Conservation (phyloP, 2,113 vertebrate species). For the Colius striatus region DNA sequence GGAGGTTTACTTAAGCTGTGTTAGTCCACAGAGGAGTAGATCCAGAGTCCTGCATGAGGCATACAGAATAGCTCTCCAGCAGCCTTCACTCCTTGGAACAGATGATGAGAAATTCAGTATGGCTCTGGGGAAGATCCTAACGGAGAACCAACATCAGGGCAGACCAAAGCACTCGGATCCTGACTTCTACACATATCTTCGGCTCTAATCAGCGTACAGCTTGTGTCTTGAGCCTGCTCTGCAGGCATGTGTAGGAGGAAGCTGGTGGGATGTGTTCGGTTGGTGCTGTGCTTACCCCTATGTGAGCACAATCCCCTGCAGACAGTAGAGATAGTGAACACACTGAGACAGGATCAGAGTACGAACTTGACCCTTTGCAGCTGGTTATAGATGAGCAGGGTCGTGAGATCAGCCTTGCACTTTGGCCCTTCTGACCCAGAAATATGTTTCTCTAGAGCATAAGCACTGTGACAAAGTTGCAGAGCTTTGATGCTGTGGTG, state of each 20-base stretch:
- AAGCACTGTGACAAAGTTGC: background rate
- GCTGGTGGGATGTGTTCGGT: background rate
- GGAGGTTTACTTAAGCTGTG: background rate
- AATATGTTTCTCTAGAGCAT: background rate
- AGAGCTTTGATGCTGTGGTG: background rate
- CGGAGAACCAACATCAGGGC: background rate
- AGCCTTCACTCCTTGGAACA: background rate
- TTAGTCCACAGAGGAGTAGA: background rate
- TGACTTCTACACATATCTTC: background rate
- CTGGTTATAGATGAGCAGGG: rapidly evolving
- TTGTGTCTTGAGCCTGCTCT: background rate
- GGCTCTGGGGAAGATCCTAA: background rate
- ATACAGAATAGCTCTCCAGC: background rate
- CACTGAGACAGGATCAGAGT: background rate
- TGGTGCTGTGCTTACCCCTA: background rate
- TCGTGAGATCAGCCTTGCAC: background rate
- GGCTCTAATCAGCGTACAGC: background rate
- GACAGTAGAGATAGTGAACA: background rate
- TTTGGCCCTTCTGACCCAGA: background rate
- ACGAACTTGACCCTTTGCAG: background rate
- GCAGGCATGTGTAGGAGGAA: background rate
- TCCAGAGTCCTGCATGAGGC: background rate
- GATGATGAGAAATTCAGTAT: background rate
- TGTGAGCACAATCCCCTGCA: rapidly evolving
- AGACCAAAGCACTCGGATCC: background rate